Evolutionary conservation across 2,113 vertebrate genomes (phyloP).

Genomic region (Cyprinodon variegatus): DNA sequence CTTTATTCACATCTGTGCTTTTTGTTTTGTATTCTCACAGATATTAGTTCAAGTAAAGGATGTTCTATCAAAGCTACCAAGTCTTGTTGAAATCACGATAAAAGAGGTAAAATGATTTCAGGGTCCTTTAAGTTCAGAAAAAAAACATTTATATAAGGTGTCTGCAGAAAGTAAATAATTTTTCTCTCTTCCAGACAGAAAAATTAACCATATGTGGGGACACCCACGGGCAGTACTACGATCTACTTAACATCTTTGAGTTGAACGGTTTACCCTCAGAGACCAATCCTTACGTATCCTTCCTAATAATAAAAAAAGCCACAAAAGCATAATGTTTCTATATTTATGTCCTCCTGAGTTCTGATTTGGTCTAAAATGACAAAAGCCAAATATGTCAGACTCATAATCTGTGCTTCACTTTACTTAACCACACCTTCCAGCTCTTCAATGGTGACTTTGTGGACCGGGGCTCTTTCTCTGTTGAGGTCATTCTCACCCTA

Average conservation of each 20-base stretch:
- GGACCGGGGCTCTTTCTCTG: conserved; percentile 92
- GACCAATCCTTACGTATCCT: conserved; percentile 94
- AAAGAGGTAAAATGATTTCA: conserved; percentile 82
- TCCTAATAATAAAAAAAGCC: neutral
- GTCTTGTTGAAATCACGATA: conserved; percentile 88
- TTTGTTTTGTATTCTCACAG: conserved; percentile 67
- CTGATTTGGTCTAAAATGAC: neutral
- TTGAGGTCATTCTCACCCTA: conserved; percentile 93
- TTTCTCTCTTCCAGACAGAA: conserved; percentile 83
- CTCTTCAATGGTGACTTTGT: conserved; percentile 97
- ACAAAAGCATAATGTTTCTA: neutral
- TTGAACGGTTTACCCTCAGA: conserved; percentile 92
- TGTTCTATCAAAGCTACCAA: conserved; percentile 90
- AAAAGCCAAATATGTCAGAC: neutral
- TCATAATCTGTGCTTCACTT: conserved; percentile 18
- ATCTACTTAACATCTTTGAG: conserved; percentile 94
- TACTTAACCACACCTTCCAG: conserved; percentile 76
- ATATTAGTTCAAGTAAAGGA: conserved; percentile 94
- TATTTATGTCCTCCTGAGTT: neutral
- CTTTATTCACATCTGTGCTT: neutral
- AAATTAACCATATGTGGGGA: conserved; percentile 95
- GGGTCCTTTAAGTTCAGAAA: neutral
- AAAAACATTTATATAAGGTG: neutral
- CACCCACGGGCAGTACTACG: conserved; percentile 94
- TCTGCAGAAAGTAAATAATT: conserved; percentile 9